phyloP scores from a whole-genome alignment of 2,113 vertebrate species.

The Struthio camelus region DNA sequence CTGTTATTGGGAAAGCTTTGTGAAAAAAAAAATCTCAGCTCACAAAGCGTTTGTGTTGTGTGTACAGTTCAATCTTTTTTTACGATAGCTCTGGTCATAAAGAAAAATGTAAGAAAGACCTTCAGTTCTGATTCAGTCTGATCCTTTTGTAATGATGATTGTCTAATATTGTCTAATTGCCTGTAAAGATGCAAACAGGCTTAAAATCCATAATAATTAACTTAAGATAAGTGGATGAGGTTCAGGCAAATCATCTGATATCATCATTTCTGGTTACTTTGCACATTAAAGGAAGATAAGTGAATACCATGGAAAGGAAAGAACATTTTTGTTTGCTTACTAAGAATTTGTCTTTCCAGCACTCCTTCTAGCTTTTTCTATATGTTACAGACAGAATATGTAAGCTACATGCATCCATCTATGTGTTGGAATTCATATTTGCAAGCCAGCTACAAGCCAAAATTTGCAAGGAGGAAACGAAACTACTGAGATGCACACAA shows the following conservation, averaged over 20 bases:
- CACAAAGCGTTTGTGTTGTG: background rate
- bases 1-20: background rate
- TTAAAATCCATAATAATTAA: conserved; percentile 59
- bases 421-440: background rate
- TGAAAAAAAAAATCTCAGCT: background rate
- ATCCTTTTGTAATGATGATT: background rate
- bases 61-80: background rate
- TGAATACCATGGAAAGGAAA: background rate
- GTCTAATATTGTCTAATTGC: conserved; percentile 44
- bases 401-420: background rate
- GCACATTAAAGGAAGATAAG: background rate
- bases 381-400: background rate
- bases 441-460: background rate
- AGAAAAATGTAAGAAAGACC: background rate
- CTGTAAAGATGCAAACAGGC: conserved; percentile 24
- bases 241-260: background rate
- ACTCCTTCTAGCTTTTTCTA: background rate
- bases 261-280: conserved; percentile 4
- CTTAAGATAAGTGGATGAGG: conserved; percentile 15
- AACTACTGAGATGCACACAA: background rate
- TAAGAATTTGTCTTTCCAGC: background rate
- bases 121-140: background rate
- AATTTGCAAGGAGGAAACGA: background rate
- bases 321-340: background rate
- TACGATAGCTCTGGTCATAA: background rate